phyloP scores from a whole-genome alignment of 1,140 invertebrate species.

The Nomia melanderi region DNA sequence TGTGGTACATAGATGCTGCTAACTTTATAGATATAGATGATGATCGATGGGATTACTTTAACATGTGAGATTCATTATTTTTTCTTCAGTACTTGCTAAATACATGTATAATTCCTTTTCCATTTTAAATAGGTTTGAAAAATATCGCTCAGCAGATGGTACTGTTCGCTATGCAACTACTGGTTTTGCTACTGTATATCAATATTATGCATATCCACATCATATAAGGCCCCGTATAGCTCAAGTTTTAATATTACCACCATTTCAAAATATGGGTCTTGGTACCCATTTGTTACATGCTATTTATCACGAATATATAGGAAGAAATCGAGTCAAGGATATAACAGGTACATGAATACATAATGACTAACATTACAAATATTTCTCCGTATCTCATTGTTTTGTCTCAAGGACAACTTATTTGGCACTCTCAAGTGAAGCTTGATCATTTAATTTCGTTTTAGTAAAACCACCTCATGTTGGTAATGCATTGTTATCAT shows the following conservation, averaged over 20 bases:
- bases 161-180: constrained; percentile 87
- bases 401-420: background rate
- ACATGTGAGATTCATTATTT: constrained; percentile 85
- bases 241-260: constrained; percentile 94
- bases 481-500: constrained; percentile 50
- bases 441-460: constrained; percentile 36
- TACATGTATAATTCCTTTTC: constrained; percentile 33
- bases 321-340: constrained; percentile 88
- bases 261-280: constrained; percentile 92
- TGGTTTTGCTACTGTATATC: constrained; percentile 95
- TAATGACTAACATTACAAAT: background rate
- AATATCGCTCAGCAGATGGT: constrained; percentile 85
- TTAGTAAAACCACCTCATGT: constrained; percentile 42
- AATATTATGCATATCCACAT: constrained; percentile 96
- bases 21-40: constrained; percentile 96
- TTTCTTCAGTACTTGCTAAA: background rate
- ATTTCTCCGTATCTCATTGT: background rate
- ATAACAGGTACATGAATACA: constrained; percentile 87
- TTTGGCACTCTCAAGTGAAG: background rate
- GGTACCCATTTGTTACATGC: constrained; percentile 89
- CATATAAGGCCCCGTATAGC: constrained; percentile 93
- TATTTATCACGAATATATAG: constrained; percentile 90
- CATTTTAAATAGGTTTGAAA: constrained; percentile 88
- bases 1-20: constrained; percentile 98
- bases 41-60: constrained; percentile 94